Conservation (phyloP, 2,888 invertebrate genomes). For the Dione vanillae region DNA sequence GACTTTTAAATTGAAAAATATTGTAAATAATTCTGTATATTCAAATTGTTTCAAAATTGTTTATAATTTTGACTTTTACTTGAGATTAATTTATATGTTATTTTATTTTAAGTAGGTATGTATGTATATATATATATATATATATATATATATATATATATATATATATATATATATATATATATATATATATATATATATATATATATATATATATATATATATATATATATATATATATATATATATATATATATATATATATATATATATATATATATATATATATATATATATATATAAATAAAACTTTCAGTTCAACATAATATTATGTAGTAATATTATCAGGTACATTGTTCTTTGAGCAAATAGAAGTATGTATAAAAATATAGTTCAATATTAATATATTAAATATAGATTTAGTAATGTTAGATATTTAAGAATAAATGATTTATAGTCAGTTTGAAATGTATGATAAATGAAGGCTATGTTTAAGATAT, state of each 20-base stretch:
- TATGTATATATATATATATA: background rate
- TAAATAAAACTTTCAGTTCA: background rate
- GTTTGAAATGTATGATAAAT: background rate
- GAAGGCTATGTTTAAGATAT: background rate
- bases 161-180: background rate
- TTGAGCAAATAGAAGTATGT: background rate
- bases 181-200: background rate
- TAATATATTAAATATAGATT: background rate
- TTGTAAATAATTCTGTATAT: too few relatives aligned
- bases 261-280: background rate
- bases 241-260: background rate
- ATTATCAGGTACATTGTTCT: background rate
- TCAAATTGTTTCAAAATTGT: too few relatives aligned
- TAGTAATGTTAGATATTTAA: background rate
- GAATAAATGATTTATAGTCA: background rate
- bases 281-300: background rate
- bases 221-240: background rate
- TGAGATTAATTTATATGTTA: background rate
- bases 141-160: background rate
- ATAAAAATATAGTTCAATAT: background rate
- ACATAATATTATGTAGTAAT: background rate
- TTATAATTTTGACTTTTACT: background rate
- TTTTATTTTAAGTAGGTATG: background rate
- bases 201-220: background rate
- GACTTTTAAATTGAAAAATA: too few relatives aligned